These are phyloP conservation scores for Pecten maximus DNA, from an alignment of 2,888 invertebrate species.

Conservation along the genomic window DNA sequence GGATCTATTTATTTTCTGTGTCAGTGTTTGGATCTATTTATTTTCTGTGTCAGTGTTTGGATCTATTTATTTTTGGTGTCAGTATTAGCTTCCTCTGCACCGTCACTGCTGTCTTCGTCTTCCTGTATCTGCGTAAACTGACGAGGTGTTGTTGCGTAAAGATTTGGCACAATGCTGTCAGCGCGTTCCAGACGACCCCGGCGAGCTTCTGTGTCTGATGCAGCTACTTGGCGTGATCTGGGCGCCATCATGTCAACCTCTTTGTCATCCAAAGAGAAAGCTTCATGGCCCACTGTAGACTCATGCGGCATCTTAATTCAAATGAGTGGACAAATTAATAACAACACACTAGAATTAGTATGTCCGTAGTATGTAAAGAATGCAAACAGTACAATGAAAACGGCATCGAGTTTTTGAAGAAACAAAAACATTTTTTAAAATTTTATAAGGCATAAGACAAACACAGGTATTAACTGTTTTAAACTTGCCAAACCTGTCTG, in stretches of 20 bases:
- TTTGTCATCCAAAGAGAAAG: slow-evolving; percentile 55
- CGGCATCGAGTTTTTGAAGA: no score
- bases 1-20: no score
- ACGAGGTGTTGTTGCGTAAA: slow-evolving; percentile 66
- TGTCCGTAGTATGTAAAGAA: no score
- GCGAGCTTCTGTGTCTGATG: slow-evolving; percentile 36
- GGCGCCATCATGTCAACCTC: slow-evolving; percentile 56
- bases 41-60: not conserved
- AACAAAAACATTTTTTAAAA: no score
- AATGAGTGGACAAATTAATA: no score
- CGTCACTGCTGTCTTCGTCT: slow-evolving; percentile 59
- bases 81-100: not conserved
- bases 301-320: slow-evolving; percentile 94
- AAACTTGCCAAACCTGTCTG: no score
- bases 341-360: no score
- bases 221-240: slow-evolving; percentile 53
- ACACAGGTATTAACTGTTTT: no score
- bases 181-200: slow-evolving; percentile 61
- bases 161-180: slow-evolving; percentile 59
- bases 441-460: no score
- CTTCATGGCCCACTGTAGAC: slow-evolving; percentile 97
- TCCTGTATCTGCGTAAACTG: slow-evolving; percentile 73
- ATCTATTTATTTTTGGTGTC: not conserved
- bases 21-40: not conserved
- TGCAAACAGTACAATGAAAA: no score